These are phyloP conservation scores for Choristoneura rosaceana DNA, from an alignment of 2,888 invertebrate genomes.

Conservation along the genomic window DNA sequence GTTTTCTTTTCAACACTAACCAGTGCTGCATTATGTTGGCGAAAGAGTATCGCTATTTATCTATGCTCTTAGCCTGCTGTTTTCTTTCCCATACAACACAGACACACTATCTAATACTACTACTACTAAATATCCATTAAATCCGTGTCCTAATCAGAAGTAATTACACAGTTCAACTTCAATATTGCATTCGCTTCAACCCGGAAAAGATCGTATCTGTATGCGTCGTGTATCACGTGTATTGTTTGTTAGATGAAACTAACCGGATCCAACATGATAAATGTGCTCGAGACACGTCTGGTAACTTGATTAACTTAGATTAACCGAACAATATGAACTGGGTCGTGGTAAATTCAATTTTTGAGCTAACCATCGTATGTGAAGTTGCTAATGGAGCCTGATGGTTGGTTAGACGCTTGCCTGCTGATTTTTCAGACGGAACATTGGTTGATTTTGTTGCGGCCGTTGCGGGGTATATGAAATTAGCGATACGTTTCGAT, in stretches of 20 bases:
- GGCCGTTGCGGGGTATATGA: not conserved
- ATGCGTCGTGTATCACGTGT: not conserved
- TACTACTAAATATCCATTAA: not conserved
- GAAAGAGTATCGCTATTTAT: not conserved
- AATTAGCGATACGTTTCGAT: not conserved
- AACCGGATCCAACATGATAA: slow-evolving; percentile 37
- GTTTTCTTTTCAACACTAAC: too few species aligned
- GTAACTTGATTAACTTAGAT: slow-evolving; percentile 64
- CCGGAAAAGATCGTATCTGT: slow-evolving; percentile 14
- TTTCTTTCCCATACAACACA: not conserved
- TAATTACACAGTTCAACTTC: not conserved
- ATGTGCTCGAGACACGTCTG: slow-evolving; percentile 45
- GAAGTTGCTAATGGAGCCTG: slow-evolving; percentile 37
- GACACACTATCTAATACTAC: not conserved
- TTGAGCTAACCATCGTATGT: slow-evolving; percentile 38
- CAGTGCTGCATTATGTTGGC: too few species aligned
- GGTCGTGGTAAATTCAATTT: slow-evolving; percentile 49
- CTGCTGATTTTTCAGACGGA: slow-evolving; percentile 6
- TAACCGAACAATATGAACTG: slow-evolving; percentile 68
- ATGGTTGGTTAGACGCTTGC: slow-evolving; percentile 30
- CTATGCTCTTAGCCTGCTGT: not conserved
- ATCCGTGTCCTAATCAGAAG: not conserved
- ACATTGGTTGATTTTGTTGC: not conserved
- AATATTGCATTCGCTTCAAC: not conserved
- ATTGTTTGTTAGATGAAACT: slow-evolving; percentile 43